A percentile compares a stretch with the other conserved stretches of the same genome.
phyloP scores from a whole-genome alignment of 2,888 invertebrate species.

The Leptarthrus brevirostris region DNA sequence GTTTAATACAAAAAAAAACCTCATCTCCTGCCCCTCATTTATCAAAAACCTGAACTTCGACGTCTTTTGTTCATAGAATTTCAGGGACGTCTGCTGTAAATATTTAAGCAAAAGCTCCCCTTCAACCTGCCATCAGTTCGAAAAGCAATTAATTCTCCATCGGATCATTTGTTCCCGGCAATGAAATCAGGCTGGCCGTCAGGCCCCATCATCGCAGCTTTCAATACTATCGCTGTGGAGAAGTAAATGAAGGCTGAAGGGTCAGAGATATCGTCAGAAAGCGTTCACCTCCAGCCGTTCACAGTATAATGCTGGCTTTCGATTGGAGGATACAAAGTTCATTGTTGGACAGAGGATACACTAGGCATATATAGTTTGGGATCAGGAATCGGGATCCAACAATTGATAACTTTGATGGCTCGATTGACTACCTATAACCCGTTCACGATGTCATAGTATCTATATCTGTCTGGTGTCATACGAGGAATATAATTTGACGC shows the following conservation, averaged over 20 bases:
- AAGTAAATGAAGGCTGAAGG: background rate
- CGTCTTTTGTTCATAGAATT: background rate
- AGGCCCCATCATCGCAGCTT: constrained; percentile 40
- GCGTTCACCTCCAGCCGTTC: background rate
- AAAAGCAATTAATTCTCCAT: constrained; percentile 40
- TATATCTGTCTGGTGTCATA: constrained; percentile 29
- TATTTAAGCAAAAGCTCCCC: constrained; percentile 14
- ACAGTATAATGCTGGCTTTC: too few species aligned
- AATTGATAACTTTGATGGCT: constrained; percentile 28
- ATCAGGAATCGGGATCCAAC: background rate
- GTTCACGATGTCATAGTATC: background rate
- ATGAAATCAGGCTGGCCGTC: constrained; percentile 22
- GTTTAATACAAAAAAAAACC: too few species aligned
- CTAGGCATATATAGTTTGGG: too few species aligned
- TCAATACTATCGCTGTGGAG: background rate
- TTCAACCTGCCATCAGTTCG: background rate
- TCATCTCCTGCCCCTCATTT: too few species aligned
- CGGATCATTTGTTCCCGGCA: constrained; percentile 37
- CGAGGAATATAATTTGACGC: constrained; percentile 41
- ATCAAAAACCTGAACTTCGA: too few species aligned
- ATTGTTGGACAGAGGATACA: too few species aligned
- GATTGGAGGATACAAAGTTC: too few species aligned
- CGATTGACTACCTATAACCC: background rate
- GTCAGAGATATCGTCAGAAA: background rate
- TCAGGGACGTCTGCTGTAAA: constrained; percentile 14